Percentiles rank a stretch among this genome's conserved stretches.
Evolutionary conservation across 92 coral and sea anemone species (phyloP).

Genomic region (Porites rus): DNA sequence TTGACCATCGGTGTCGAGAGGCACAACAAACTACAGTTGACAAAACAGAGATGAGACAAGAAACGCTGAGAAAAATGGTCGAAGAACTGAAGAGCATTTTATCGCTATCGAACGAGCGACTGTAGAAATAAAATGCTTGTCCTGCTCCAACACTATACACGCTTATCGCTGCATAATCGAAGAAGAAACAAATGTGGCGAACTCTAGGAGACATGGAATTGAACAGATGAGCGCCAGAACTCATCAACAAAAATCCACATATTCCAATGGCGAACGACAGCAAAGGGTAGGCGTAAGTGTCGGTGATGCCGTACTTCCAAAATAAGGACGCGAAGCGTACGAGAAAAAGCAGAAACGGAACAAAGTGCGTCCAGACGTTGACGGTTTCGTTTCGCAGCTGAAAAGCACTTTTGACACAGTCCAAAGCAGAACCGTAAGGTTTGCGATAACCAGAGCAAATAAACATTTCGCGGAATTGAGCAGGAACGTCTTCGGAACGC

Average conservation of each 20-base stretch:
- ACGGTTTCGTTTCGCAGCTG: conserved; percentile 86
- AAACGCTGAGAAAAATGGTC: conserved; percentile 64
- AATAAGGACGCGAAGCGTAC: conserved; percentile 72
- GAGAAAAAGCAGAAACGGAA: conserved; percentile 85
- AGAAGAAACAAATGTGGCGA: conserved; percentile 94
- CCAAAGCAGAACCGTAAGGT: conserved; percentile 86
- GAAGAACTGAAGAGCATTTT: conserved; percentile 64
- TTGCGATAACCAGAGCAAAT: conserved; percentile 89
- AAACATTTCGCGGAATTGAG: conserved; percentile 92
- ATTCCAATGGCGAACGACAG: conserved; percentile 91
- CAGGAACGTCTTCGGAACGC: conserved; percentile 84
- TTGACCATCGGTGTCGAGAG: conserved; percentile 95
- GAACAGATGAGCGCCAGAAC: conserved; percentile 97
- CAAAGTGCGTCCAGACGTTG: conserved; percentile 96
- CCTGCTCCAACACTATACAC: conserved; percentile 98
- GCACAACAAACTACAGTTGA: conserved; percentile 96
- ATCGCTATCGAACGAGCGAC: conserved; percentile 69
- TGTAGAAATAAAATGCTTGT: conserved; percentile 91
- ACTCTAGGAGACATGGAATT: conserved; percentile 98
- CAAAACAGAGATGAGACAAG: conserved; percentile 74
- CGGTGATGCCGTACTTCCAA: conserved; percentile 63
- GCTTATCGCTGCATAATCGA: conserved; percentile 96
- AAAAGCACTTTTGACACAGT: conserved; percentile 89
- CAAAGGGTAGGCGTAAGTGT: conserved; percentile 83
- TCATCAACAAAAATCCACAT: conserved; percentile 95